These are phyloP conservation scores for cattle (Bos taurus) DNA, from an alignment of 2,113 vertebrate species.

Conservation along the genomic window ARS-UCD2.0 NC_037336.1:99464001-99464500, in stretches of 20 bases:
- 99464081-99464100: background rate
- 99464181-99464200: background rate
- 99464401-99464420: background rate
- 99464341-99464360: background rate
- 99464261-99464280: background rate
- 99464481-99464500: background rate
- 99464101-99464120: background rate
- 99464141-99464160: background rate
- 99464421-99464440: background rate
- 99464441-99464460: background rate
- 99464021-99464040: background rate
- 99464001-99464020: background rate
- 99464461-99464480: background rate
- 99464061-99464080: background rate
- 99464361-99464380: too few relatives aligned
- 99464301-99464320: background rate
- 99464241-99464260: background rate
- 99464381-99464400: background rate
- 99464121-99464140: background rate
- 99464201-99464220: background rate
- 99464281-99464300: background rate
- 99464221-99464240: background rate
- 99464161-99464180: background rate
- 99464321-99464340: accelerated
- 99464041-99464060: background rate